Conservation (phyloP, 2,797 vertebrate genomes). For the Argya squamiceps region DNA sequence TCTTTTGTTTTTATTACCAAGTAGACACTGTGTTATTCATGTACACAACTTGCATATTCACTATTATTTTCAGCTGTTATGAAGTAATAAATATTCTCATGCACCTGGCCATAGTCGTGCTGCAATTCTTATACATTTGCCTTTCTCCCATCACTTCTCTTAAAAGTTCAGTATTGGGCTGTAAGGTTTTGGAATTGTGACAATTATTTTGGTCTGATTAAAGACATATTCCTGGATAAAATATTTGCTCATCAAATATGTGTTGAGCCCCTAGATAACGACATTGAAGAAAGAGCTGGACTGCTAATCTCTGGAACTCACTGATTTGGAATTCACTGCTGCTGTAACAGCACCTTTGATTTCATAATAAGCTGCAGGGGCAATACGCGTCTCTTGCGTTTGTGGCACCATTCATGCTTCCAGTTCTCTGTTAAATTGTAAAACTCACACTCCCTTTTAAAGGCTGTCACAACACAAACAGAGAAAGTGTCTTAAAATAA, state of each 20-base stretch:
- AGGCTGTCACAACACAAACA: not conserved
- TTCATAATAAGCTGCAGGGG: not conserved
- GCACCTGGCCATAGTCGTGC: not conserved
- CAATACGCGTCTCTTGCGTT: not conserved
- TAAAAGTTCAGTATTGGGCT: not conserved
- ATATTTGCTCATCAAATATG: not conserved
- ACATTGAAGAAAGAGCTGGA: not conserved
- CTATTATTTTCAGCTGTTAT: conserved; percentile 16
- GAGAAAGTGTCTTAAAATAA: not conserved
- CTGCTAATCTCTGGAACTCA: not conserved
- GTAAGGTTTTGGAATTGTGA: not conserved
- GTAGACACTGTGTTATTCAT: not conserved
- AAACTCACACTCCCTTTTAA: not conserved
- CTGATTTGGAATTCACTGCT: not conserved
- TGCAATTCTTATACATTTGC: not conserved
- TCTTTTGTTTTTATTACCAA: not conserved
- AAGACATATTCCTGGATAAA: not conserved
- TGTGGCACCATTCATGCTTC: not conserved
- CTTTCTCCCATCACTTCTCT: not conserved
- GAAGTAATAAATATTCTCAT: not conserved
- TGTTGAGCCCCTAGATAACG: not conserved
- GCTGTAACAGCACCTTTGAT: not conserved
- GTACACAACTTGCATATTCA: not conserved
- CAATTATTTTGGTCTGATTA: not conserved
- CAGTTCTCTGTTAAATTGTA: not conserved